Conservation (phyloP, 1,140 invertebrate species). For the Melanaphis sacchari region DNA sequence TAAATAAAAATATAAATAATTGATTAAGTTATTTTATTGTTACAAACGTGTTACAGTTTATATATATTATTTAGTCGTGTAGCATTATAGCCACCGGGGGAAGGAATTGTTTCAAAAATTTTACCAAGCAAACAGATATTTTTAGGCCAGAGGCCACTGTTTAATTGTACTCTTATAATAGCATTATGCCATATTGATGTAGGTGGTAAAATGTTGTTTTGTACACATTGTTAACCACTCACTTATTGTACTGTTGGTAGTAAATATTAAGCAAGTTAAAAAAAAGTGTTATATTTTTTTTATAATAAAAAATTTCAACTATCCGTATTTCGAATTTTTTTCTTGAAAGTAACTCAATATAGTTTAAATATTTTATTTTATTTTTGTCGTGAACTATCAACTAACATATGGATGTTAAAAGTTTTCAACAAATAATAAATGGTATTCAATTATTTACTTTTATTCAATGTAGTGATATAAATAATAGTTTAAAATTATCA, state of each 20-base stretch:
- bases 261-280: too few relatives aligned
- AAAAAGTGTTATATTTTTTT: background rate
- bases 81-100: background rate
- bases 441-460: background rate
- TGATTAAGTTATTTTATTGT: background rate
- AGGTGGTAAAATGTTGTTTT: too few relatives aligned
- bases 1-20: background rate
- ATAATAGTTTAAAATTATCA: too few relatives aligned
- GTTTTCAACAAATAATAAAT: background rate
- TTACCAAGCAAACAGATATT: background rate
- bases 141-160: background rate
- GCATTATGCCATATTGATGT: too few relatives aligned
- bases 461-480: background rate
- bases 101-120: background rate
- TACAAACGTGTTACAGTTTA: background rate
- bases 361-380: too few relatives aligned
- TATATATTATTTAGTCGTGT: background rate
- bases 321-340: too few relatives aligned
- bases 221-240: too few relatives aligned
- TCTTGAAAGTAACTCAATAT: too few relatives aligned
- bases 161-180: background rate
- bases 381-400: background rate
- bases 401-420: background rate
- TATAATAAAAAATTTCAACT: background rate
- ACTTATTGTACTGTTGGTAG: too few relatives aligned